Evolutionary conservation across 2,888 invertebrate species (phyloP).

Genomic region (Drosophila nigricruria): DNA sequence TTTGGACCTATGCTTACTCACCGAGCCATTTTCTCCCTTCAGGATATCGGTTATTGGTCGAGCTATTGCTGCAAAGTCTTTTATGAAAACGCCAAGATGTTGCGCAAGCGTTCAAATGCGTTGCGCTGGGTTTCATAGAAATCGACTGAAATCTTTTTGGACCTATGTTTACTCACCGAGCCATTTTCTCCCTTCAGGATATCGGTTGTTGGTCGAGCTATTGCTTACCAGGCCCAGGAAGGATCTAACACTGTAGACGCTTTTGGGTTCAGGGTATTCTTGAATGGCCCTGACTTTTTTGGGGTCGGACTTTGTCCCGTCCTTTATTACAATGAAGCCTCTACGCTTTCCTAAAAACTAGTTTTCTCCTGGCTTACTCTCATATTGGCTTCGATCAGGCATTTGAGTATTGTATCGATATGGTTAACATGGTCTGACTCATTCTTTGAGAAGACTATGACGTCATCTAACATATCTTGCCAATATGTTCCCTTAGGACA

Average conservation of each 20-base stretch:
- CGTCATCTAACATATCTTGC: too few relatives aligned
- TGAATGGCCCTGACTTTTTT: neutral
- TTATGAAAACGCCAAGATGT: too few relatives aligned
- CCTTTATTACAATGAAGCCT: neutral
- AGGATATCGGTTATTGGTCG: neutral
- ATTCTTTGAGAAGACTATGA: too few relatives aligned
- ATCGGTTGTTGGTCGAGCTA: neutral
- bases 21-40: neutral
- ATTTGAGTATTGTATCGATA: too few relatives aligned
- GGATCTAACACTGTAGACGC: neutral
- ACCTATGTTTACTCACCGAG: neutral
- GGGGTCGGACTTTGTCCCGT: neutral
- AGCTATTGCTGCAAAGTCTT: too few relatives aligned
- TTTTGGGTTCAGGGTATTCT: neutral
- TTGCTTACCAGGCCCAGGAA: neutral
- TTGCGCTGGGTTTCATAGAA: neutral
- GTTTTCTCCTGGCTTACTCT: neutral
- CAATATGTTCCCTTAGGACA: neutral
- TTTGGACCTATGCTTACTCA: neutral
- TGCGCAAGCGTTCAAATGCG: neutral
- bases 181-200: neutral
- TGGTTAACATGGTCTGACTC: too few relatives aligned
- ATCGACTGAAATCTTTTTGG: neutral
- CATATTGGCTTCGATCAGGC: neutral
- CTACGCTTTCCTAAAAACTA: neutral